These are phyloP conservation scores for Pristionchus mayeri DNA, from an alignment of 2,888 invertebrate genomes.

Conservation along the genomic window DNA sequence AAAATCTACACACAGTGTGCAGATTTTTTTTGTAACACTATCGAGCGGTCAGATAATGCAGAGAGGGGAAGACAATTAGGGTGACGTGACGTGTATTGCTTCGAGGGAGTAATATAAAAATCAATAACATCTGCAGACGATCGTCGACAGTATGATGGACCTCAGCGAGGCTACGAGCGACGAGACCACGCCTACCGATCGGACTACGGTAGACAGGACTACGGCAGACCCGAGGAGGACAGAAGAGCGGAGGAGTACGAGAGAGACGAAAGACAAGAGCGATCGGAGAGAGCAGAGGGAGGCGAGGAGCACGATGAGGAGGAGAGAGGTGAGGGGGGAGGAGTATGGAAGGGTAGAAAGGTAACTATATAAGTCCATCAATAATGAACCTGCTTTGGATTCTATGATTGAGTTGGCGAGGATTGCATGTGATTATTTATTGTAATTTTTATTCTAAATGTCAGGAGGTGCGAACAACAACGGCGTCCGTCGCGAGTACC, in stretches of 20 bases:
- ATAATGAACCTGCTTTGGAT: too few species aligned
- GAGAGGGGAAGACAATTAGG: neutral
- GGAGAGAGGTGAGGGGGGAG: neutral
- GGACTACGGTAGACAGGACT: neutral
- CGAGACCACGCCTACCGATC: slow-evolving; percentile 9
- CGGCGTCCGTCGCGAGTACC: neutral
- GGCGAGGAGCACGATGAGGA: neutral
- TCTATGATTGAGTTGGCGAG: too few species aligned
- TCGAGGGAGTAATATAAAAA: neutral
- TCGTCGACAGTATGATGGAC: slow-evolving; percentile 3
- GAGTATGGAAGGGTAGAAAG: neutral
- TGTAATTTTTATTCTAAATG: neutral
- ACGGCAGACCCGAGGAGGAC: neutral
- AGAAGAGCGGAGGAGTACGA: neutral
- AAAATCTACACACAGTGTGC: too few species aligned
- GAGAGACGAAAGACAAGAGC: neutral
- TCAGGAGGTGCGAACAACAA: neutral
- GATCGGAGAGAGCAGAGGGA: neutral
- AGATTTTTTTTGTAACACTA: too few species aligned
- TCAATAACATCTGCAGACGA: neutral
- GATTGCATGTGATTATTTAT: too few species aligned
- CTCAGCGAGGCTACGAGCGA: slow-evolving; percentile 8
- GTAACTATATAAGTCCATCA: neutral
- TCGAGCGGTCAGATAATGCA: too few species aligned
- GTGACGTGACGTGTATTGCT: neutral